Percentiles rank a stretch among this genome's conserved stretches.
These are phyloP conservation scores for Dasysyrphus albostriatus DNA, from an alignment of 2,888 invertebrate species.

Conservation along the genomic window DNA sequence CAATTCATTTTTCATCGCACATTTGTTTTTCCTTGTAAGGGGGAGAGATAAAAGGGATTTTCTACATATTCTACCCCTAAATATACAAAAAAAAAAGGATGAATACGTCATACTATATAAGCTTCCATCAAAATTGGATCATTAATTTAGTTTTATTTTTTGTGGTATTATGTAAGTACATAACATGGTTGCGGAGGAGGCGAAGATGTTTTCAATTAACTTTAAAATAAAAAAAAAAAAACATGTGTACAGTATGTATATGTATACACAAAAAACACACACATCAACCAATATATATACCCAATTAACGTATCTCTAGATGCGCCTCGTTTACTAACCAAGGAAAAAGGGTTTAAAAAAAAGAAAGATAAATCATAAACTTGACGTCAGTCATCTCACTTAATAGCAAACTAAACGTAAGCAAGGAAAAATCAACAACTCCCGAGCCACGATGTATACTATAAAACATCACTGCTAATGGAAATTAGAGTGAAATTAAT, in stretches of 20 bases:
- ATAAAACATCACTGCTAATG: constrained; percentile 60
- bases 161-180: not conserved
- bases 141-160: not conserved
- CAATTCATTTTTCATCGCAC: not conserved
- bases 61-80: not conserved
- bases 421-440: constrained; percentile 34
- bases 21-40: not conserved
- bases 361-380: constrained; percentile 43
- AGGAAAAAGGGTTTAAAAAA: constrained; percentile 1
- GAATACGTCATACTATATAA: not conserved
- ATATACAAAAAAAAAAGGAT: not conserved
- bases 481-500: constrained; percentile 60
- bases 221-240: not conserved
- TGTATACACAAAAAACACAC: not conserved
- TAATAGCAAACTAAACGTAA: constrained; percentile 27
- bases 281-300: not conserved
- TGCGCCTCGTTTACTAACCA: not conserved
- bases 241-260: not conserved
- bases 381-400: constrained; percentile 58
- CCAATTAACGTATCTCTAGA: not conserved
- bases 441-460: constrained; percentile 32
- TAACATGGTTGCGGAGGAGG: not conserved
- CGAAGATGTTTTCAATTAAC: constrained; percentile 7
- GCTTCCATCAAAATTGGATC: not conserved
- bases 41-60: not conserved